Evolutionary conservation across 2,888 invertebrate genomes (phyloP), one percentile per base, ranked within the genome.

Genomic region (Synanthedon vespiformis): DNA sequence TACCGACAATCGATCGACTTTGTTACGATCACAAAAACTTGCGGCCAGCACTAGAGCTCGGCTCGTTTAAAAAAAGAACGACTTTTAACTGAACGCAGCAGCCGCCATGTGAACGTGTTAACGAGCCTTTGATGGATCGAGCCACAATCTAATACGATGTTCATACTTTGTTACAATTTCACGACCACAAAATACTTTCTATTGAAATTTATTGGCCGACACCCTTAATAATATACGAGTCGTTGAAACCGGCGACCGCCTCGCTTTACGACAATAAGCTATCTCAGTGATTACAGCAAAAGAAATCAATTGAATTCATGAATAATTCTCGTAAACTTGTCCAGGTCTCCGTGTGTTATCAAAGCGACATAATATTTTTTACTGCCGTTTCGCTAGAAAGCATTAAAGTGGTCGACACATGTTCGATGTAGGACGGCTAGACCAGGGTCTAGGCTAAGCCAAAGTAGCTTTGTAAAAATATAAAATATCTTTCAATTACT

Each of bases 71-170:
- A 74, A 74, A 72, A 71, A 67, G 58, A 68, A 34, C 11, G 65
- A 64, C 57, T 6, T 34, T 34, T 34, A 10, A 34, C 34, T 34
- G 8, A 34, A 34, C 34, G 34, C 34, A 59, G 55, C 66, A 58
- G 57, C 61, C 63, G 65, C 57, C 61, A 62, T 67, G 69, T 70
- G 70, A 70, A 77, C 75, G 80, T 79, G 84, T 78, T 84, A 84
- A 86, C 84, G 74, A 82, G 81, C 67, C 72, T 67, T 68, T 84
- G 86, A 86, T 84, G 82, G 85, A 85, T 85, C 80, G 78, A 64
- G 63, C 65, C 58, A 66, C 74, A 64, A 74, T 78, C 74, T 75
- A 76, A 78, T 75, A 70, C 73, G 67, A 61, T 69, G 72, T 67
- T 68, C 68, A 67, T 60, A 56, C 54, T 47, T 55, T 44, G 34